Evolutionary conservation across 2,113 vertebrate genomes (phyloP).

Genomic region (Chrysochloris asiatica): DNA sequence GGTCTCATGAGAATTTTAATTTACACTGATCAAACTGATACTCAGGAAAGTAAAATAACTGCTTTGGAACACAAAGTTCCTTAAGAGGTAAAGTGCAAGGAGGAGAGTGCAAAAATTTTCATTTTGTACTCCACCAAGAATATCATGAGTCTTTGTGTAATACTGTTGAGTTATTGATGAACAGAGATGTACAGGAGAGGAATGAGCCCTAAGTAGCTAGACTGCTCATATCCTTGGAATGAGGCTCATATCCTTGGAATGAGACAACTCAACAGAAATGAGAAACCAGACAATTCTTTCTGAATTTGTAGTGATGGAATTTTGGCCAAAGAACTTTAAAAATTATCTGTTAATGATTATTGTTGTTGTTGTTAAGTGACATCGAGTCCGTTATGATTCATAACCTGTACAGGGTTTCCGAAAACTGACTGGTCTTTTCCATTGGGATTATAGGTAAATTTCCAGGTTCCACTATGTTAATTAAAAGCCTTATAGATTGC

Average conservation of each 20-base stretch:
- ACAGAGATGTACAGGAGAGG: background rate
- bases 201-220: background rate
- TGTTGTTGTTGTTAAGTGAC: too few relatives aligned
- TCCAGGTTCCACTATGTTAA: background rate
- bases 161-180: background rate
- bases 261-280: background rate
- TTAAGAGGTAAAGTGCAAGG: background rate
- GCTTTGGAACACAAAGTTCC: background rate
- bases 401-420: too few relatives aligned
- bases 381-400: too few relatives aligned
- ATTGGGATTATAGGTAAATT: background rate
- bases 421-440: too few relatives aligned
- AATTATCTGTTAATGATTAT: background rate
- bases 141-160: background rate
- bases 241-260: background rate
- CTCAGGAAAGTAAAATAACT: background rate
- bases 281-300: background rate
- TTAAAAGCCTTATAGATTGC: background rate
- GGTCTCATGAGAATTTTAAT: background rate
- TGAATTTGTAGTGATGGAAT: background rate
- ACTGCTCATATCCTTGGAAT: background rate
- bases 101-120: background rate
- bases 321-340: background rate
- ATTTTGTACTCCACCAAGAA: background rate
- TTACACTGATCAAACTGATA: background rate